Conservation (phyloP, 30 jellyfish, hydroid and myxozoan genomes). For the Catostylus mosaicus region DNA sequence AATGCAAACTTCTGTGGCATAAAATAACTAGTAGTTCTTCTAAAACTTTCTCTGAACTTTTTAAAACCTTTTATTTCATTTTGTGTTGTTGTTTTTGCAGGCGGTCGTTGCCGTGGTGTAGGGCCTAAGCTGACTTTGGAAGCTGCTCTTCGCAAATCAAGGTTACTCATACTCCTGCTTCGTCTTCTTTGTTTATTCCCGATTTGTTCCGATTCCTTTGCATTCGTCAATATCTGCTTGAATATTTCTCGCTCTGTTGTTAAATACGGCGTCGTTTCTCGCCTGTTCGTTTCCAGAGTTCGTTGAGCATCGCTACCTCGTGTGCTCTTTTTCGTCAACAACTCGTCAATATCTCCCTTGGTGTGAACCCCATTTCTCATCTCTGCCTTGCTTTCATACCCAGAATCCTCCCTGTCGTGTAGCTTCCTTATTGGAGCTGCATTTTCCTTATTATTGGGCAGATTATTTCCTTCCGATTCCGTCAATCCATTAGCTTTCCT, state of each 20-base stretch:
- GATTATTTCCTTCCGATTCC: background rate
- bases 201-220: conserved; percentile 47
- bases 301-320: background rate
- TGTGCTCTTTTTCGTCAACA: background rate
- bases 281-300: conserved; percentile 7
- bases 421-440: conserved; percentile 10
- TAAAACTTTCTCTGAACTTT: conserved; percentile 60
- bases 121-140: conserved; percentile 23
- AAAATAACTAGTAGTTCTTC: conserved; percentile 42
- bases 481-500: background rate
- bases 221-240: conserved; percentile 53
- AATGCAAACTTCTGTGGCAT: conserved; percentile 65
- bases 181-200: conserved; percentile 27
- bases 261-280: conserved; percentile 46
- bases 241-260: conserved; percentile 62
- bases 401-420: conserved; percentile 22
- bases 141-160: conserved; percentile 31
- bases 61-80: conserved; percentile 38
- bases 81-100: background rate
- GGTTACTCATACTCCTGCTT: conserved; percentile 40
- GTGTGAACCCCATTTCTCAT: conserved; percentile 1
- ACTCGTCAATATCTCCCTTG: background rate
- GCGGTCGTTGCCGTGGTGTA: conserved; percentile 10
- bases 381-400: conserved; percentile 46
- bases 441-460: conserved; percentile 9